Conservation (phyloP, 2,113 vertebrate species). For the Sylvia atricapilla region DNA sequence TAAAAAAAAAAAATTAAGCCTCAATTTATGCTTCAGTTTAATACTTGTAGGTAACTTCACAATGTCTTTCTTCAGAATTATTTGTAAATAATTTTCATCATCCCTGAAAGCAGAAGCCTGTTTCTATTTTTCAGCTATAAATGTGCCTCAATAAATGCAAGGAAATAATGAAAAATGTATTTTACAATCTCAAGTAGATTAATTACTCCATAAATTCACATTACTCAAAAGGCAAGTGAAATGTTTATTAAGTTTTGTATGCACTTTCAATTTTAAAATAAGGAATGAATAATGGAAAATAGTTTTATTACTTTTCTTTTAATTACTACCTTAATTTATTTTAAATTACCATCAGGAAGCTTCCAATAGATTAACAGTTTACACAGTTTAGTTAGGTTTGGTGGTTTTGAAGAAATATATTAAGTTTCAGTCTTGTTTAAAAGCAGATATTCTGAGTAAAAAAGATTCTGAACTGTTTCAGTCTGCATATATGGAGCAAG, state of each 20-base stretch:
- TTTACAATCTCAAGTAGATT: neutral
- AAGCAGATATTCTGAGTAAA: slow-evolving; percentile 40
- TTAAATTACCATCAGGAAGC: neutral
- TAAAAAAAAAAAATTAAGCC: neutral
- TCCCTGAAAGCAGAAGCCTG: neutral
- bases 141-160: neutral
- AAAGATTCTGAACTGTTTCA: neutral
- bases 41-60: neutral
- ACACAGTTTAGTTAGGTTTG: neutral
- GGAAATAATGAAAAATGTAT: neutral
- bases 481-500: neutral
- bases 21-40: neutral
- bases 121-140: neutral
- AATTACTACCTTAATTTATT: neutral
- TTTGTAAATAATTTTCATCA: neutral
- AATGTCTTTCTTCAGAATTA: neutral
- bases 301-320: neutral
- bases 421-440: slow-evolving; percentile 42
- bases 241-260: neutral
- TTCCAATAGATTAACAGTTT: neutral
- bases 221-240: neutral
- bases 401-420: neutral
- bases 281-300: neutral
- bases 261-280: neutral
- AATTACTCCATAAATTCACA: neutral